Conservation (phyloP, 2,888 invertebrate species). For the Pyrgus malvae region DNA sequence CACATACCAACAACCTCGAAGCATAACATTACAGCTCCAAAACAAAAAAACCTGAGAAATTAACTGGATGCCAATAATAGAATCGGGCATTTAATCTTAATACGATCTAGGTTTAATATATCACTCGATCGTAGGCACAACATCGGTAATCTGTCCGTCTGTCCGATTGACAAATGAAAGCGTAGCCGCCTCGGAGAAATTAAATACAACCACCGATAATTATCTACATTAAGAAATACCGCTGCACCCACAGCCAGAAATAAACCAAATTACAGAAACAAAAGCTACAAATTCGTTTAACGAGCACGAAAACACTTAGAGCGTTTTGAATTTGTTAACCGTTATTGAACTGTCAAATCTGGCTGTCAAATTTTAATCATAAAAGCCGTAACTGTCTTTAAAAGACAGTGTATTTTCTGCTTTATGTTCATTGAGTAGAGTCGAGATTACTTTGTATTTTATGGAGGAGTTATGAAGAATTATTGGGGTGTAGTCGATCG, state of each 20-base stretch:
- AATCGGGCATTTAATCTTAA: conserved; percentile 49
- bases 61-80: conserved; percentile 46
- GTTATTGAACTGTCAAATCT: conserved; percentile 34
- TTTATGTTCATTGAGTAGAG: conserved; percentile 27
- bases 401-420: conserved; percentile 14
- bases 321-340: conserved; percentile 31
- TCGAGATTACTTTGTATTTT: conserved; percentile 26
- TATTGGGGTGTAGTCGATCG: conserved; percentile 33
- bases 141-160: conserved; percentile 48
- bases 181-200: conserved; percentile 47
- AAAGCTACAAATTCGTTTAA: conserved; percentile 30
- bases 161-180: conserved; percentile 54
- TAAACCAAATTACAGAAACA: conserved; percentile 27
- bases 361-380: conserved; percentile 12
- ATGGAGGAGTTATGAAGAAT: conserved; percentile 27
- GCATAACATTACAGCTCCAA: conserved; percentile 1
- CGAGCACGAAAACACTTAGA: conserved; percentile 26
- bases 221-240: conserved; percentile 42
- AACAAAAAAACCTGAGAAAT: conserved; percentile 38
- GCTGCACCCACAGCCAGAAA: conserved; percentile 17
- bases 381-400: conserved; percentile 3
- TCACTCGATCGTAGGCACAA: conserved; percentile 51
- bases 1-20: too few relatives aligned
- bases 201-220: conserved; percentile 53
- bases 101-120: conserved; percentile 57